Evolutionary conservation across 2,888 invertebrate species (phyloP), one percentile per base, ranked within the genome.

Genomic region (Bellardia pandia): DNA sequence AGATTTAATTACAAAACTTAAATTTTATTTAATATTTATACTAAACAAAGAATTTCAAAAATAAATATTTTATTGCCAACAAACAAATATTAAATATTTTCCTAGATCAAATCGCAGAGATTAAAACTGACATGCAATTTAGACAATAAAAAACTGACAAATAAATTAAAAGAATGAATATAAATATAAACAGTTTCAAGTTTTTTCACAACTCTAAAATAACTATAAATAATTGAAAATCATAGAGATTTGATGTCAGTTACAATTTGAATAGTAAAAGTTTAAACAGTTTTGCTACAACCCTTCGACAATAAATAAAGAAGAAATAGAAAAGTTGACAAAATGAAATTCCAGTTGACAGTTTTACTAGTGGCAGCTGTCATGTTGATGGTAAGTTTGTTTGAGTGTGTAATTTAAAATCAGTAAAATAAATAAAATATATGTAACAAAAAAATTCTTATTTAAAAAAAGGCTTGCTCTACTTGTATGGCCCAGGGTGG

Each of bases 191-290:
- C 53, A 45, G 45, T 81, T 74, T 45, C 45, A 81, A 81, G 42
- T 66, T 66, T 53, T 85, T 42, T 56, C 33, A 13, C 33, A 79
- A 66, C 58, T 60, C 58, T 9, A 33, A 16, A 66, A 30, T 11
- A 37, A 78, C 77, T 87, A 87, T 87, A 87, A 87, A 87, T 87
- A 87, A 30, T 45, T 51, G 53, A 77, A 81, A 68, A 45, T 66
- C 53, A 78, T n/a, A 1, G 16, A 56, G 60, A 75, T 11, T 33
- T 30, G 71, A 71, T 66, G 66, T 75, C 86, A 86, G 86, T 86
- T 48, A 42, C 64, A 64, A 75, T 40, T 75, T 79, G 75, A 66
- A 45, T 76, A 51, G 58, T 51, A 48, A 78, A 86, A 69, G 40
- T 75, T 75, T 16, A 48, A 4, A 66, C 75, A 78, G 69, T 82